Evolutionary conservation across 2,797 vertebrate genomes (phyloP).

Genomic region (Stomatorhinus walkeri): DNA sequence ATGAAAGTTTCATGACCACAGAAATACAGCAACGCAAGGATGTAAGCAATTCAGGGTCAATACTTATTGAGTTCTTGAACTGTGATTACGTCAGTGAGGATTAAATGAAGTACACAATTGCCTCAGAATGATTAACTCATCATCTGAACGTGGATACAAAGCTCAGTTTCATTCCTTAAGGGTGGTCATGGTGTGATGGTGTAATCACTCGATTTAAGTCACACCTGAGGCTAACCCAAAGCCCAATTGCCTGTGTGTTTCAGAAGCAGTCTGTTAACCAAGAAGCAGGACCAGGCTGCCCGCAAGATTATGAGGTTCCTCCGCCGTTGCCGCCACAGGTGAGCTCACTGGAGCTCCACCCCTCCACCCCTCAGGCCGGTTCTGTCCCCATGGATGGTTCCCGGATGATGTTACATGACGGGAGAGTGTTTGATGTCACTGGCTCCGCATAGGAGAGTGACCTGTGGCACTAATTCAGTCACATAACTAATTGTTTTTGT

Average conservation of each 20-base stretch:
- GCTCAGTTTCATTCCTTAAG: not conserved
- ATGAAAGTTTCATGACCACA: not conserved
- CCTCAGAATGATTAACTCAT: not conserved
- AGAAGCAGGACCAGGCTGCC: conserved; percentile 98
- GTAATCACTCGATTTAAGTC: not conserved
- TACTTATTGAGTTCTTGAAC: not conserved
- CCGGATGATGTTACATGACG: not conserved
- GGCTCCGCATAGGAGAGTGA: not conserved
- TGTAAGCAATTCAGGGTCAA: not conserved
- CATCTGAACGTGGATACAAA: not conserved
- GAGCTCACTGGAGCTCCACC: conserved; percentile 33
- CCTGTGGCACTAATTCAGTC: not conserved
- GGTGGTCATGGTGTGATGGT: not conserved
- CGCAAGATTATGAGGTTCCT: conserved; percentile 99
- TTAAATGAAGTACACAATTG: not conserved
- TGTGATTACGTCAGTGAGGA: not conserved
- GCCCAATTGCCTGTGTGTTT: conserved; percentile 31
- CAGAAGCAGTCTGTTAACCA: conserved; percentile 95
- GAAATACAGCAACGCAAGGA: not conserved
- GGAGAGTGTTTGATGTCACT: not conserved
- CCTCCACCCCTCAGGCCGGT: not conserved
- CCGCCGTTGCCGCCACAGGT: conserved; percentile 98
- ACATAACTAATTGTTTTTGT: not conserved
- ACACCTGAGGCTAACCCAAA: not conserved
- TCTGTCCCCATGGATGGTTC: not conserved